These are phyloP conservation scores for Lasioglossum albipes DNA, from an alignment of 1,140 invertebrate species.

Conservation along the genomic window DNA sequence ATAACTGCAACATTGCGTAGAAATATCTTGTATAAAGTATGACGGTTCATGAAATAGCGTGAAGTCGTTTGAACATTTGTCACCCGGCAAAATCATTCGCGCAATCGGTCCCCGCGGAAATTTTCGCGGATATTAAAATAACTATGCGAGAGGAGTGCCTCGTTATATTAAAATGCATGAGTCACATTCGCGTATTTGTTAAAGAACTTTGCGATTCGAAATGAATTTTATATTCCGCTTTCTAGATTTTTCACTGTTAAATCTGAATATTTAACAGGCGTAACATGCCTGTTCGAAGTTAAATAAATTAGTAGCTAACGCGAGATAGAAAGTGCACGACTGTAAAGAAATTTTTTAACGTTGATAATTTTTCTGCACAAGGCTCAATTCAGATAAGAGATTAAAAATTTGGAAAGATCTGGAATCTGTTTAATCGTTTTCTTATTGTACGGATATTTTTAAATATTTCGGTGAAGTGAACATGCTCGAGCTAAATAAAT, in stretches of 20 bases:
- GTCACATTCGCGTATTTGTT: neutral
- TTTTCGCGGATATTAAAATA: neutral
- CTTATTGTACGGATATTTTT: no score
- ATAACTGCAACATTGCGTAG: no score
- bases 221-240: neutral
- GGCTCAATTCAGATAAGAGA: no score
- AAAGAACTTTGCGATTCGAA: neutral
- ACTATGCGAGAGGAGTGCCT: neutral
- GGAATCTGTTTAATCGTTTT: no score
- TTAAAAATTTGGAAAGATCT: no score
- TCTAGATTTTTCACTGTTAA: neutral
- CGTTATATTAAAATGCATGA: neutral
- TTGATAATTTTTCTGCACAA: no score
- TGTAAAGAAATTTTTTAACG: no score
- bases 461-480: no score
- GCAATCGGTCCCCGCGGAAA: slow-evolving; percentile 14
- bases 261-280: neutral
- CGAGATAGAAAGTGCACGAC: no score
- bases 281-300: no score
- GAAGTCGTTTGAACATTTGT: neutral
- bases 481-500: neutral
- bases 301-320: no score
- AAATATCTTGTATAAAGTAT: neutral
- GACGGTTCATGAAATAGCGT: neutral
- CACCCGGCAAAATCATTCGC: neutral